Base-by-base conservation (phyloP, 2,113 vertebrate genomes). In the Xyrauchen texanus region DNA sequence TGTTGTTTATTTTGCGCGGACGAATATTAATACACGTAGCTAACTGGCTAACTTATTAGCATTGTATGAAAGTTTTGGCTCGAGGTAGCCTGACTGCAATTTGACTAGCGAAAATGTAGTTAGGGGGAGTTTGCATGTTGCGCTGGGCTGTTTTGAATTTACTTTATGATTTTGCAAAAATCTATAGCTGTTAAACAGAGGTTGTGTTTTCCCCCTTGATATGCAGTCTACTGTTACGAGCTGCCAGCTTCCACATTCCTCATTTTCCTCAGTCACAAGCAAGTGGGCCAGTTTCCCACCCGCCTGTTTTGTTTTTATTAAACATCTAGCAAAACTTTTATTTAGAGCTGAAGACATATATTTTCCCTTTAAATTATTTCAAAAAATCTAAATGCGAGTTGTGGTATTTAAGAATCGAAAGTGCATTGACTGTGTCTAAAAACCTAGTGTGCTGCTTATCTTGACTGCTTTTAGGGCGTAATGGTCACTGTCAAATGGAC, bases 61-160 rank as follows among this genome's bases (percentile, higher is more conserved):
- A 75, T 78, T 81, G 75, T 45, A 8, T 81, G 66, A 73, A 57
- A 58, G 74, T 68, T 74, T 70, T 47, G 62, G 63, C 44, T 55
- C 61, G 69, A 44, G 44, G 76, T 70, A 55, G 53, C 52, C 65
- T 71, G 85, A 52, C 85, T 85, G 82, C 85, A 45, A 68, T 61
- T 49, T 69, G 66, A 64, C 79, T 79, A 64, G 61, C 82, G n/a
- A 58, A 58, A 58, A 66, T 66, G 49, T 82, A 68, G 15, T n/a
- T 16, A 6, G 21, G 21, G 21, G 21, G 21, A 34, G 21, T 34
- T 34, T 34, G 21, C 21, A 34, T 34, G 21, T 34, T 34, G 21
- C 21, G 21, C 21, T 34, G 21, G 21, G 21, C 21, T 34, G 21
- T 34, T 3, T 34, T 34, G 21, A 34, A 34, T 3, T 34, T 1